Evolutionary conservation across 2,888 invertebrate genomes (phyloP).

Genomic region (Anodontia alba): DNA sequence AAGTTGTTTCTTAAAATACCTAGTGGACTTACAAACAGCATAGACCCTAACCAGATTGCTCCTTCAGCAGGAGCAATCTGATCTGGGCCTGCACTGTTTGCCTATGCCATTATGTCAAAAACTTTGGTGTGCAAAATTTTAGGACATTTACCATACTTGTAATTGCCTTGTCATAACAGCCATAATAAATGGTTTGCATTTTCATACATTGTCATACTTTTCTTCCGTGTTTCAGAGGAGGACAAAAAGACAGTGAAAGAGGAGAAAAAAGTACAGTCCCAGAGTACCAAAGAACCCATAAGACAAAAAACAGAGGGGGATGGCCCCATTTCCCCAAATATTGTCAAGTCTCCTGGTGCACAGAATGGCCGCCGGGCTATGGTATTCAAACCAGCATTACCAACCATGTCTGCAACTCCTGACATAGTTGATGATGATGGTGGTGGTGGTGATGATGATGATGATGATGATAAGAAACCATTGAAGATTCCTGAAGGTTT

Average conservation of each 20-base stretch:
- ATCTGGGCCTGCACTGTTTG: too few species aligned
- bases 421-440: slow-evolving; percentile 36
- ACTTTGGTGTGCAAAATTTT: too few species aligned
- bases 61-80: too few species aligned
- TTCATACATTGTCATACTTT: too few species aligned
- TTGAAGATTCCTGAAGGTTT: slow-evolving; percentile 13
- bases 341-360: slow-evolving; percentile 35
- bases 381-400: slow-evolving; percentile 60
- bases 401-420: slow-evolving; percentile 66
- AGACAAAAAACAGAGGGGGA: slow-evolving; percentile 8
- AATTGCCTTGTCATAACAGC: too few species aligned
- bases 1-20: too few species aligned
- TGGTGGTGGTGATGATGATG: slow-evolving; percentile 22
- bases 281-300: background rate
- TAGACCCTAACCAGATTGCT: too few species aligned
- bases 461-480: background rate
- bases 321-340: slow-evolving; percentile 6
- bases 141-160: too few species aligned
- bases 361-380: slow-evolving; percentile 34
- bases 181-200: too few species aligned
- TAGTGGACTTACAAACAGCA: too few species aligned
- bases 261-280: slow-evolving; percentile 17
- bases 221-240: slow-evolving; percentile 70
- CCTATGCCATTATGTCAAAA: too few species aligned
- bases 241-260: slow-evolving; percentile 62